Evolutionary conservation across 2,797 vertebrate genomes (phyloP), one percentile per base, ranked within the genome.

Genomic region (Tokudaia muenninki): DNA sequence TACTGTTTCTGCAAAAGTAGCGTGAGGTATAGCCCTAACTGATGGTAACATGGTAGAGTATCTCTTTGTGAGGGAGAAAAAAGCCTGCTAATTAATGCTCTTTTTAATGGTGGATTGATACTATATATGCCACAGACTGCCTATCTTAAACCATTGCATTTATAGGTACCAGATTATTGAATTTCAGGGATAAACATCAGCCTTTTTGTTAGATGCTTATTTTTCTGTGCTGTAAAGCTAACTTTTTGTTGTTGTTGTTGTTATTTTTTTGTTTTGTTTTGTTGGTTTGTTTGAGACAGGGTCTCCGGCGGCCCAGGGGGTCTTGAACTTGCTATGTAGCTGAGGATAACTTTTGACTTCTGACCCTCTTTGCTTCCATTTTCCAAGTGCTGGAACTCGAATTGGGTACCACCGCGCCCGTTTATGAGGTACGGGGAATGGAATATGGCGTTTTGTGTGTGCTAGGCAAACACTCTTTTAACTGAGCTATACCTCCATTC

Each of bases 171-270:
- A 19, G 22, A 0, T 2, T 65, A 89, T 77, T 24, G 93, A 41
- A 77, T 81, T 86, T 44, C 50, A 94, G 16, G 84, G 79, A 75
- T 82, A 63, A 79, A 94, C 52, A 72, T 78, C 31, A 59, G 34
- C 3, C 21, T 75, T 96, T 88, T 61, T 87, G 6, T 93, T 81
- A 95, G 6, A 34, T 63, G 90, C 10, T 84, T 90, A 83, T 93
- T 95, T 95, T 97, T 96, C 12, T 95, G 5, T 37, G 6, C 22
- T 91, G 6, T 94, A 92, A 89, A 37, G 57, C 77, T 63, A 59
- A 91, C 12, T 83, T 37, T 87, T 37, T 87, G 3, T 74, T 37
- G 17, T 21, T 70, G 34, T 24, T 86, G 0, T 70, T n/a, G 31
- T 34, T 65, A 29, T 72, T 24, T 50, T 47, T 26, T 74, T n/a